Conservation (phyloP, 2,113 vertebrate species). For the Neotragus pygmaeus region DNA sequence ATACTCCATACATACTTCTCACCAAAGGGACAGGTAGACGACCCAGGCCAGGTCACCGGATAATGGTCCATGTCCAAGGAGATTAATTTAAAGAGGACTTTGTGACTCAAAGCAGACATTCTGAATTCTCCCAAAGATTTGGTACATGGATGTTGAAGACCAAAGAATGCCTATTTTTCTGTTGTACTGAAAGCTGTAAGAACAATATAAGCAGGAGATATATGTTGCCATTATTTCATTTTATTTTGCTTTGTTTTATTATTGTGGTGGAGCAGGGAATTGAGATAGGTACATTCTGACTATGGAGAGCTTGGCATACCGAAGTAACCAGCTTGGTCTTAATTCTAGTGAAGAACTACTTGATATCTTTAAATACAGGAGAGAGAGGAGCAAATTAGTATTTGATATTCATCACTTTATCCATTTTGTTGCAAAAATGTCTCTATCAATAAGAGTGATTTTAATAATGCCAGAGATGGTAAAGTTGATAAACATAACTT, state of each 20-base stretch:
- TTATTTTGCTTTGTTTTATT: neutral
- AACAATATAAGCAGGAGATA: neutral
- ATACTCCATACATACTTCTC: neutral
- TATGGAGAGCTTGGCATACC: neutral
- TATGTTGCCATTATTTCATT: neutral
- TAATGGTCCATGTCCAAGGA: neutral
- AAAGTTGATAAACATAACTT: neutral
- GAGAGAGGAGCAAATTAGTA: neutral
- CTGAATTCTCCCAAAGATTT: neutral
- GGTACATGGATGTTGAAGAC: neutral
- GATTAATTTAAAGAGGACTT: neutral
- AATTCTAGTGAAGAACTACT: neutral
- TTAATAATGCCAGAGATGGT: neutral
- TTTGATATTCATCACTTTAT: neutral
- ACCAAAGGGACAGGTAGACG: neutral
- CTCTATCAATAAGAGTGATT: neutral
- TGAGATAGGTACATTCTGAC: neutral
- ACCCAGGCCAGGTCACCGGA: rapidly evolving
- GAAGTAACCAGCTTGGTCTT: neutral
- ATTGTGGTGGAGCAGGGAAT: neutral
- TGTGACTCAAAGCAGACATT: neutral
- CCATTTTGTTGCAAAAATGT: neutral
- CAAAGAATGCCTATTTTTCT: neutral
- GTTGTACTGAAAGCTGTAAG: neutral
- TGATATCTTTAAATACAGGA: neutral